Evolutionary conservation across 1,140 invertebrate species (phyloP), one percentile per base, ranked within the genome.

Genomic region (Pseudomyrmex gracilis): DNA sequence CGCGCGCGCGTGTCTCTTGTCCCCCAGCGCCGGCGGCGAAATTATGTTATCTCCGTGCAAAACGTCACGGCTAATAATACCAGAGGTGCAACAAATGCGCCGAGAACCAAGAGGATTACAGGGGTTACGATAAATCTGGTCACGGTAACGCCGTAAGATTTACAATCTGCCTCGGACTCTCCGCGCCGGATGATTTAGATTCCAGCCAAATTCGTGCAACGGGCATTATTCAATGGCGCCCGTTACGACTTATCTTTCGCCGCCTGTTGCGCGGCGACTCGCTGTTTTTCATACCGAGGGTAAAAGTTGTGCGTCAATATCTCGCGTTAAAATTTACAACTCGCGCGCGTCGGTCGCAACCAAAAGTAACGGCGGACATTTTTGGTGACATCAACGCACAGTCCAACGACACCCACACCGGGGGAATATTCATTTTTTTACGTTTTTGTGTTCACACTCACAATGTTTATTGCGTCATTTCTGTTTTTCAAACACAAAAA

Each of bases 151-250:
- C 61, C 58, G 58, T 64, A 85, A 87, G 86, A 85, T 87, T 85
- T 87, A 87, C 84, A 85, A 85, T 87, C 70, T 60, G 15, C 68
- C 55, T 70, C 76, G 76, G 66, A 80, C 61, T 73, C 61, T 73
- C 63, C 70, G 63, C 78, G 68, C 78, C 49, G 84, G 45, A 83
- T 77, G 77, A 87, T 87, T 87, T 87, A 87, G 82, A 87, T 77
- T 73, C 76, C 49, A 17, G 70, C 49, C 49, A 51, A 87, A 87
- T 87, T 82, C 76, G 73, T 64, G 66, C 73, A 68, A 70, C 60
- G 71, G 13, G 43, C 83, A 85, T 78, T 86, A 74, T 88, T 76
- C 82, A 73, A 82, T 84, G 64, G 17, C 70, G n/a, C 22, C 22
- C 34, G 70, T 71, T 60, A 13, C 58, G 66, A 87, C 84, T 83